These are phyloP conservation scores for Hypomesus transpacificus DNA, from an alignment of 2,113 vertebrate species.

Conservation along the genomic window DNA sequence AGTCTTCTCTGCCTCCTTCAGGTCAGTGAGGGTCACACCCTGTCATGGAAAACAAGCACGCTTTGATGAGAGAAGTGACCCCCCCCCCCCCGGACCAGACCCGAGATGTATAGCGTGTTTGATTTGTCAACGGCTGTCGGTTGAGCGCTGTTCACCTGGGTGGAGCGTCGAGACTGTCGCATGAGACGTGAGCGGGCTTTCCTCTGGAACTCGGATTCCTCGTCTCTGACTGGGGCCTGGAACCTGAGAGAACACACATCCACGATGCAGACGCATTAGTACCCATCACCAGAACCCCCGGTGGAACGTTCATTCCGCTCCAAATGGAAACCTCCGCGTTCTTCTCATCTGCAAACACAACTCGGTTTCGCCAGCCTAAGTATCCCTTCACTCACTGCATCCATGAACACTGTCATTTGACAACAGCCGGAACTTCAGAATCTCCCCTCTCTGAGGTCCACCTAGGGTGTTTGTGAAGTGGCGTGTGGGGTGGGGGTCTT, in stretches of 20 bases:
- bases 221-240: slow-evolving; percentile 83
- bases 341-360: too few species aligned
- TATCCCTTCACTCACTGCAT: too few species aligned
- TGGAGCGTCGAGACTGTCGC: slow-evolving; percentile 86
- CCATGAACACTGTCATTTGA: too few species aligned
- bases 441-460: neutral
- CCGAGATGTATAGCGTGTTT: neutral
- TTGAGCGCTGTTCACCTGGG: slow-evolving; percentile 71
- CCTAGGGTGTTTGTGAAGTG: neutral
- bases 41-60: slow-evolving; percentile 41
- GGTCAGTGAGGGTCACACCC: slow-evolving; percentile 87
- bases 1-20: slow-evolving; percentile 85
- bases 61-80: neutral
- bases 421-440: too few species aligned
- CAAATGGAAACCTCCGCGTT: neutral
- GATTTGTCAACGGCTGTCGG: too few species aligned
- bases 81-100: neutral
- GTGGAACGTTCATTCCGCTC: neutral
- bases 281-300: neutral
- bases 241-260: slow-evolving; percentile 65
- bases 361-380: too few species aligned
- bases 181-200: slow-evolving; percentile 86
- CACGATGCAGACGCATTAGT: neutral
- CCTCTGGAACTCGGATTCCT: slow-evolving; percentile 89
- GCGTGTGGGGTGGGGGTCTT: slow-evolving; percentile 24